Evolutionary conservation across 2,113 vertebrate species (phyloP), one percentile per base, ranked within the genome.

Genomic region (Baryphthengus martii): DNA sequence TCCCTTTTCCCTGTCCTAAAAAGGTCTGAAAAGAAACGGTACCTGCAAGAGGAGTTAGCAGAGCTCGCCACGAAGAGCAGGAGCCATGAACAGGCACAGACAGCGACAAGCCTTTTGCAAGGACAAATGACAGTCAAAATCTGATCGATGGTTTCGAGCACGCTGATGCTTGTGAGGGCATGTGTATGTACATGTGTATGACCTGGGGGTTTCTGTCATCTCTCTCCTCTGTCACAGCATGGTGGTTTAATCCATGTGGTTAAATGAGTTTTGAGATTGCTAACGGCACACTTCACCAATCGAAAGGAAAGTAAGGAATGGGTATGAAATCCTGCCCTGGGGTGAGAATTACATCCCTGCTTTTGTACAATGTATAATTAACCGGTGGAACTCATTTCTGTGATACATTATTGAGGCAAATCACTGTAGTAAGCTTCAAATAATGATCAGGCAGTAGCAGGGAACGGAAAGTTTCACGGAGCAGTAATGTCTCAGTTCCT

Each of bases 331-430:
- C 88, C 85, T 40, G 47, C 42, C 85, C 93, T 10, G 21, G 85
- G 77, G 90, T 72, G 37, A 90, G 85, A 82, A 59, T 50, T 67
- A 63, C 71, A 82, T 63, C 85, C 85, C 56, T 82, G 90, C 88
- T 75, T 91, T 59, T 29, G 52, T 82, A 42, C 55, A 55, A 40
- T 53, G 85, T 70, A 28, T 90, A 77, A 95, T 95, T 93, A 93
- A 92, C 61, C 62, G 59, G 56, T 81, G 71, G 52, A 91, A 70
- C 77, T 86, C 58, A 52, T 81, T 87, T 89, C 65, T 68, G 56
- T 67, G 85, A 84, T 53, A 11, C n/a, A 44, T 62, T 50, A 81
- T 29, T 71, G 81, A 78, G 80, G 73, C 50, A 91, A 62, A 91
- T 72, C 80, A 26, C 79, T 88, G 59, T 6, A 35, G 55, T 62